A percentile compares a stretch with the other conserved stretches of the same genome.
These are phyloP conservation scores for Chlamydotis undulata DNA, from an alignment of 2,113 vertebrate genomes.

Conservation along the genomic window DNA sequence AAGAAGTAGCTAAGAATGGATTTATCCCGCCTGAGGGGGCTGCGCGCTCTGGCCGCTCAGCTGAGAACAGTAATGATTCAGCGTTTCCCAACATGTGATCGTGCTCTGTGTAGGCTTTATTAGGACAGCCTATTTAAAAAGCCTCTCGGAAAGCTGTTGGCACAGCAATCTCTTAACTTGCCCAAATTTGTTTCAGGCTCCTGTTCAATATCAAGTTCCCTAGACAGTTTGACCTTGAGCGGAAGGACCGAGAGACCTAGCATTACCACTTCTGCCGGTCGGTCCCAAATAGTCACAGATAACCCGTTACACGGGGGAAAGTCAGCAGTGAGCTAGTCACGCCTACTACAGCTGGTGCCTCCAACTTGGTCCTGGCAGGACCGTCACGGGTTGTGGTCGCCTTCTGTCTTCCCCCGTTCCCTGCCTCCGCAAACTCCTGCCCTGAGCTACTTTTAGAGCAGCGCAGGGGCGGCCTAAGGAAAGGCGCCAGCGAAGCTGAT, in stretches of 20 bases:
- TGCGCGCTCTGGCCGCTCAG: not conserved
- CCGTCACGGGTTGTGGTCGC: rapidly evolving
- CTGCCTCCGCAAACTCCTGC: not conserved
- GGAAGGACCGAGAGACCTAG: not conserved
- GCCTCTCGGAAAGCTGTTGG: not conserved
- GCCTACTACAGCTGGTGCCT: not conserved
- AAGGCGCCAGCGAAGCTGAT: not conserved
- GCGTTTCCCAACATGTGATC: not conserved
- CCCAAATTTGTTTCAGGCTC: not conserved
- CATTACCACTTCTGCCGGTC: rapidly evolving
- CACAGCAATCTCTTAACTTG: not conserved
- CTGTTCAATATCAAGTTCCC: not conserved
- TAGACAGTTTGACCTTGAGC: not conserved
- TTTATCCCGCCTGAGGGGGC: not conserved
- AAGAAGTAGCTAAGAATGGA: not conserved
- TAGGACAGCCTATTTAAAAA: not conserved
- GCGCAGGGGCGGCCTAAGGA: not conserved
- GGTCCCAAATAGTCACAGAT: rapidly evolving
- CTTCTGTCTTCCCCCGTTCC: not conserved
- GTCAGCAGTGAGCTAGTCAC: rapidly evolving
- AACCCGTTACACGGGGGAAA: rapidly evolving
- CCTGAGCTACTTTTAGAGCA: not conserved
- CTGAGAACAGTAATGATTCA: not conserved
- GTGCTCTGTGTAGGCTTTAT: not conserved
- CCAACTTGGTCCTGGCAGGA: not conserved